These are phyloP conservation scores for Cylas formicarius DNA, from an alignment of 1,140 invertebrate genomes.

Conservation along the genomic window DNA sequence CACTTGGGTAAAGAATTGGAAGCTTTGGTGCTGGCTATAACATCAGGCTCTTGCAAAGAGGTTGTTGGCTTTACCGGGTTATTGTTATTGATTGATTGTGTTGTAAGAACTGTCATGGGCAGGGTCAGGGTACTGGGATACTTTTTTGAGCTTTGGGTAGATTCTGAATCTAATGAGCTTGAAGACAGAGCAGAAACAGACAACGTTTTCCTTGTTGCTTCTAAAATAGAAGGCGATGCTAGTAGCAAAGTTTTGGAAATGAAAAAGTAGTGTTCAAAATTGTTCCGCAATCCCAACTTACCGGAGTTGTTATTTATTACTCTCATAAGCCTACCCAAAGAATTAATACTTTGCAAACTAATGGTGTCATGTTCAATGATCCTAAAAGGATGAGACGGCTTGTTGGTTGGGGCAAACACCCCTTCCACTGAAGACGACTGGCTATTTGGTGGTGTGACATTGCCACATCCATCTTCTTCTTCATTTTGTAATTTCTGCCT, in stretches of 20 bases:
- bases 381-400: conserved; percentile 62
- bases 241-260: no score
- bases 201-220: conserved; percentile 22
- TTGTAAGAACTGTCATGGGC: conserved; percentile 21
- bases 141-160: conserved; percentile 37
- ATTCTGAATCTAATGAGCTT: conserved; percentile 39
- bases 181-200: conserved; percentile 36
- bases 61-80: conserved; percentile 17
- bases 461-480: conserved; percentile 52
- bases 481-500: conserved; percentile 77
- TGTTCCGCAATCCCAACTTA: neutral
- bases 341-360: conserved; percentile 80
- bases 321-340: conserved; percentile 54
- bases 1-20: conserved; percentile 35
- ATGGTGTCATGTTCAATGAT: conserved; percentile 81
- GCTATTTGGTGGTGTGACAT: conserved; percentile 68
- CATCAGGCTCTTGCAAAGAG: conserved; percentile 75
- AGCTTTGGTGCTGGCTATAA: conserved; percentile 87
- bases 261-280: neutral
- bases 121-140: conserved; percentile 37
- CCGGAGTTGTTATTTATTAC: conserved; percentile 17
- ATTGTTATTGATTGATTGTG: conserved; percentile 2
- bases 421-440: conserved; percentile 65
- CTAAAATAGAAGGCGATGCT: no score
- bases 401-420: conserved; percentile 44